These are phyloP conservation scores for Chlorocebus sabaeus DNA, from an alignment of 2,113 vertebrate species.

Conservation along the genomic window DNA sequence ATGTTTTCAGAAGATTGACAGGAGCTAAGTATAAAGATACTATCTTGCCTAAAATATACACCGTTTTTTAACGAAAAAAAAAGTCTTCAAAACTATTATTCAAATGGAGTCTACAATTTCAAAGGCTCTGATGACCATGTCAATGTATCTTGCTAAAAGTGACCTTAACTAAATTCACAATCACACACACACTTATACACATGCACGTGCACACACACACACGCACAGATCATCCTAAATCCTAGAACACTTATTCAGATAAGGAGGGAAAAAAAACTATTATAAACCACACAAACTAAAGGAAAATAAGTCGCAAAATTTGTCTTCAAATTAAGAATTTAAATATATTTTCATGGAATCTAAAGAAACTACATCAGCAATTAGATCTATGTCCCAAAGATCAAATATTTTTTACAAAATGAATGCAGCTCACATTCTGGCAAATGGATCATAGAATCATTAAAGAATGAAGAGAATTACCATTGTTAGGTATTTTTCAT, in stretches of 20 bases:
- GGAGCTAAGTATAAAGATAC: not conserved
- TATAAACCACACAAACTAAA: not conserved
- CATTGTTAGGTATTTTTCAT: conserved; percentile 66
- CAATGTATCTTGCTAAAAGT: not conserved
- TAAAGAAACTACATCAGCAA: not conserved
- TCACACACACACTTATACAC: not conserved
- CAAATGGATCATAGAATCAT: conserved; percentile 18
- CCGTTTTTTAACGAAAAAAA: not conserved
- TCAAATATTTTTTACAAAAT: conserved; percentile 36
- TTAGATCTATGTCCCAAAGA: not conserved
- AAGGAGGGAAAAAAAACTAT: not conserved
- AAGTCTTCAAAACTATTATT: not conserved
- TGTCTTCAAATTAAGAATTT: conserved; percentile 32
- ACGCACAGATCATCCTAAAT: not conserved
- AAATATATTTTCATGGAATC: conserved; percentile 11
- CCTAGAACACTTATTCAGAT: not conserved
- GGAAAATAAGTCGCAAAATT: conserved; percentile 9
- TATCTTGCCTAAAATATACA: not conserved
- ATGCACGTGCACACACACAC: not conserved
- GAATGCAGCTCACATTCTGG: conserved; percentile 5
- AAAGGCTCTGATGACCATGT: not conserved
- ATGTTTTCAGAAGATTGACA: conserved; percentile 10
- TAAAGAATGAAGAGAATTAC: conserved; percentile 30
- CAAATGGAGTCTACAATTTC: not conserved
- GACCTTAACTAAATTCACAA: not conserved